These are phyloP conservation scores for Sylvia atricapilla DNA, from an alignment of 2,113 vertebrate species.

Conservation along the genomic window DNA sequence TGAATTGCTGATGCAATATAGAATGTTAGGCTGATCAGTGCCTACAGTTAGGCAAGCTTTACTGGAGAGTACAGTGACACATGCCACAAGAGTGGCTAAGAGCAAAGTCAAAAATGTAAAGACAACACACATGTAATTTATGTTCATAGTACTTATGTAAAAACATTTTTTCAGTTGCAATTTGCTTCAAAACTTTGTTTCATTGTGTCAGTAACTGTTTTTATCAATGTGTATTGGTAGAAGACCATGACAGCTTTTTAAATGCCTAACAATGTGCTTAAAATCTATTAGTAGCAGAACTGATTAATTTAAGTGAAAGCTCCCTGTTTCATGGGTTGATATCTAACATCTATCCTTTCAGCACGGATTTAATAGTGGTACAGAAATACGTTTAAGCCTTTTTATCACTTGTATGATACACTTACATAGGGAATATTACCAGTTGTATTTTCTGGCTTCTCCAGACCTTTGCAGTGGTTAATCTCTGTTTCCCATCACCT, in stretches of 20 bases:
- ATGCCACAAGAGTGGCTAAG: background rate
- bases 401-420: background rate
- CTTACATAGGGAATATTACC: background rate
- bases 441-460: background rate
- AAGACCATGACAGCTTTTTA: background rate
- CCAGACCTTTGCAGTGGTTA: background rate
- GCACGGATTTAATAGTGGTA: background rate
- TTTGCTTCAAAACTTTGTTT: background rate
- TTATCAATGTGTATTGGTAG: background rate
- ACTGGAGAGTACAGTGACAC: background rate
- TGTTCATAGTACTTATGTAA: background rate
- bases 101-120: background rate
- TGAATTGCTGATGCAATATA: background rate
- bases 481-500: fast-evolving
- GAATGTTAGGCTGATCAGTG: background rate
- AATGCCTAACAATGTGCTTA: background rate
- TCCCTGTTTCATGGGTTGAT: background rate
- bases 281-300: background rate
- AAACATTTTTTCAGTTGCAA: background rate
- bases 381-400: background rate
- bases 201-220: background rate
- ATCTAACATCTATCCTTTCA: background rate
- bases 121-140: background rate
- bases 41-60: background rate
- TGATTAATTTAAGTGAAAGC: background rate